These are phyloP conservation scores for Ephydatia muelleri DNA, from an alignment of 37 sponge, comb jelly and placozoan genomes.

Conservation along the genomic window DNA sequence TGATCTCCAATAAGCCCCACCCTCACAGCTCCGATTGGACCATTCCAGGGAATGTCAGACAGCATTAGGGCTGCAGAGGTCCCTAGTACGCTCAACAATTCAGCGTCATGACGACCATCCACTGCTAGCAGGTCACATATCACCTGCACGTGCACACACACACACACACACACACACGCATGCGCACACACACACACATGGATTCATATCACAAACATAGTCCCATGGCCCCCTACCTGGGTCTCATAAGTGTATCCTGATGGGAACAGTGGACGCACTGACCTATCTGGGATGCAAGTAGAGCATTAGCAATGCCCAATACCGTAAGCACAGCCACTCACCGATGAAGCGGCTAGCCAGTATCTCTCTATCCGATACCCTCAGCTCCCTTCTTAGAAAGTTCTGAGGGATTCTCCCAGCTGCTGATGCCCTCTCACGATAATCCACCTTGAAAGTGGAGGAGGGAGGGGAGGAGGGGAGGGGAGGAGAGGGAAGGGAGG, in stretches of 20 bases:
- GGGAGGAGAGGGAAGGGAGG: neutral
- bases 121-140: conserved; percentile 61
- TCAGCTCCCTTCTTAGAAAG: conserved; percentile 64
- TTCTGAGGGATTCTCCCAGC: conserved; percentile 64
- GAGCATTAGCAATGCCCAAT: neutral
- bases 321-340: neutral
- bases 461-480: neutral
- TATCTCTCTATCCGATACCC: conserved; percentile 56
- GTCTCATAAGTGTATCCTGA: conserved; percentile 67
- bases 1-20: conserved; percentile 43
- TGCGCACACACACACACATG: conserved; percentile 9
- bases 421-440: conserved; percentile 74
- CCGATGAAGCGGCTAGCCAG: conserved; percentile 64
- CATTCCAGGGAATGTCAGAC: conserved; percentile 80
- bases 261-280: conserved; percentile 56
- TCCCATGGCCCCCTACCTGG: conserved; percentile 25
- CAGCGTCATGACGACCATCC: conserved; percentile 64
- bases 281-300: conserved; percentile 48
- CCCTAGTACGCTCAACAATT: conserved; percentile 69
- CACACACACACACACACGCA: conserved; percentile 5
- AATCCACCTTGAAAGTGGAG: conserved; percentile 56
- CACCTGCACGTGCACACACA: conserved; percentile 35
- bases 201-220: neutral
- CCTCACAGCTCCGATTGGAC: conserved; percentile 77
- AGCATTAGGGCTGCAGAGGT: conserved; percentile 79